Evolutionary conservation across 53 echinoderm and acorn worm species (phyloP), one percentile per base, ranked within the genome.

Genomic region (Arbacia lixula): DNA sequence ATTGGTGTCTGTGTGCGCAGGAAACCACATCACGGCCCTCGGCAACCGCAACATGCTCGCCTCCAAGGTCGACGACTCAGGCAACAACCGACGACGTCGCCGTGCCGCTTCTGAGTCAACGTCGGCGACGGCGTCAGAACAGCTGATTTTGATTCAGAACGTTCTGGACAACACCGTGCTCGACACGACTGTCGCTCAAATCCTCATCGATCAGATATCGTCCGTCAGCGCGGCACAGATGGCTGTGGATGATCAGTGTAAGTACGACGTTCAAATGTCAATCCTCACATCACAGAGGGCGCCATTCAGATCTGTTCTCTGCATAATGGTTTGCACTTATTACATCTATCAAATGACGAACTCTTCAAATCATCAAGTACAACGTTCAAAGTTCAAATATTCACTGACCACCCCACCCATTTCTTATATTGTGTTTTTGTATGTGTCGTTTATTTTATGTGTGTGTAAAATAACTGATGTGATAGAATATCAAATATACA

Each of bases 191-290:
- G 85, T 74, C 22, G 91, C 88, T 5, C 87, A 68, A 42, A 68
- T 86, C 6, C 86, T 88, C 46, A 60, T 93, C 3, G 95, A 93
- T 36, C 95, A 95, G 60, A 60, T 90, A 12, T 66, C 61, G 5
- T 51, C 72, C 42, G 51, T 95, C 16, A 88, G 69, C 29, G 79
- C 85, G 20, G 50, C 86, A 10, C 89, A 84, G 25, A 85, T 94
- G 91, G 55, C 86, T 4, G 83, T 92, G 1, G 77, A 50, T 5
- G 95, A 94, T 66, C 95, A 92, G 87, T 60, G 95, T 94, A 87
- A 56, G 92, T 53, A 3, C 61, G 21, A 9, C 9, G 11, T 60
- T n/a, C n/a, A n/a, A n/a, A n/a, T n/a, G n/a, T n/a, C n/a, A n/a
- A n/a, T n/a, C n/a, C n/a, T n/a, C n/a, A n/a, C n/a, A n/a, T n/a